Evolutionary conservation across 2,888 invertebrate genomes (phyloP).

Genomic region (Leuctra nigra): DNA sequence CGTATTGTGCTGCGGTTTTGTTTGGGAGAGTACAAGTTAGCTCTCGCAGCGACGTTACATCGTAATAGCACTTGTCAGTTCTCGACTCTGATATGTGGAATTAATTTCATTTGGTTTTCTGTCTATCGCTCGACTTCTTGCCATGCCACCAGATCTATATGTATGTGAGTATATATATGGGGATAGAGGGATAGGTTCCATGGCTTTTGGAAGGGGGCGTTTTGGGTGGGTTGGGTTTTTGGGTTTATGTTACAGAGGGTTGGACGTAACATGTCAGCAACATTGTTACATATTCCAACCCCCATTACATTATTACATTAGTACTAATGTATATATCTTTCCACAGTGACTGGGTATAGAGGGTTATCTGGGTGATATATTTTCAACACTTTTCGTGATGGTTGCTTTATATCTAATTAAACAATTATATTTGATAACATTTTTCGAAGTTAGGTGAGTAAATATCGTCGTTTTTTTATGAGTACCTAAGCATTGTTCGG

Average conservation of each 20-base stretch:
- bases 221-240: background rate
- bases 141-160: background rate
- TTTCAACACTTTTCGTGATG: background rate
- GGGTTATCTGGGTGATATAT: too few relatives aligned
- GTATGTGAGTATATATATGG: background rate
- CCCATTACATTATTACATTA: conserved; percentile 20
- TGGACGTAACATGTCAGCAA: conserved; percentile 17
- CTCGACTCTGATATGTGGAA: conserved; percentile 26
- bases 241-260: conserved; percentile 3
- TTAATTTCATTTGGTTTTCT: conserved; percentile 28
- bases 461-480: too few relatives aligned
- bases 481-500: too few relatives aligned
- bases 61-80: conserved; percentile 27
- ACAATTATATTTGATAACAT: too few relatives aligned
- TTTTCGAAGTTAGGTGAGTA: too few relatives aligned
- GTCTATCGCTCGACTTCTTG: conserved; percentile 14
- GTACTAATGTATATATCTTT: conserved; percentile 19
- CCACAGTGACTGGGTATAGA: too few relatives aligned
- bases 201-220: conserved; percentile 4
- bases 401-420: too few relatives aligned
- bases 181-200: background rate
- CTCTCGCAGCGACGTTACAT: conserved; percentile 14
- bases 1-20: background rate
- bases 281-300: conserved; percentile 9
- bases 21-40: conserved; percentile 1